A percentile compares a stretch with the other conserved stretches of the same genome.
Evolutionary conservation across 2,113 vertebrate species (phyloP).

Genomic region (Macquaria ambigua): DNA sequence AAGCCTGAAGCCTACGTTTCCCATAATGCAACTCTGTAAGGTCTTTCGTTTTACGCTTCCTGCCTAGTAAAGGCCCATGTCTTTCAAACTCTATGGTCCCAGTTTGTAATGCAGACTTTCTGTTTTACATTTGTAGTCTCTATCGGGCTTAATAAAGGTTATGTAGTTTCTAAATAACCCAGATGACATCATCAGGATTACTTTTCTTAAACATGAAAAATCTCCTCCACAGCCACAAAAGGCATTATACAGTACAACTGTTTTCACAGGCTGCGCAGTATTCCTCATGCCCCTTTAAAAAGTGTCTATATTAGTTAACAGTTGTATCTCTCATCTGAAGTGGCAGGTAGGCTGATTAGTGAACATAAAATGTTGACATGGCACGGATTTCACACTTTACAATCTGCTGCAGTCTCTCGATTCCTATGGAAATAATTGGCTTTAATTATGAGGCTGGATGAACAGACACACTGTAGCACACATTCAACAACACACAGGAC

Average conservation of each 20-base stretch:
- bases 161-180: background rate
- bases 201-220: background rate
- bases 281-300: background rate
- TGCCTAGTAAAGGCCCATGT: background rate
- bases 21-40: background rate
- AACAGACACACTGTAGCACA: background rate
- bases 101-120: background rate
- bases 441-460: conserved; percentile 33
- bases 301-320: background rate
- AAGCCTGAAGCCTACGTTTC: background rate
- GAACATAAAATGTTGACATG: conserved; percentile 16
- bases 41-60: background rate
- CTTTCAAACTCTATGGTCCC: background rate
- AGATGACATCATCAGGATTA: background rate
- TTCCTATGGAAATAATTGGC: background rate
- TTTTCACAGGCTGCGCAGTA: background rate
- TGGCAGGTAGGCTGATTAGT: background rate
- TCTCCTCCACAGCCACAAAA: background rate
- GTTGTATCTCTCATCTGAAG: background rate
- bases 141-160: background rate
- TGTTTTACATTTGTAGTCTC: background rate
- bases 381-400: conserved; percentile 39
- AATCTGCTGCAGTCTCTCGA: conserved; percentile 30
- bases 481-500: background rate
- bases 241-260: background rate